Base-by-base conservation (phyloP, 23 tunicate species). In the Trididemnum nubilum region DNA sequence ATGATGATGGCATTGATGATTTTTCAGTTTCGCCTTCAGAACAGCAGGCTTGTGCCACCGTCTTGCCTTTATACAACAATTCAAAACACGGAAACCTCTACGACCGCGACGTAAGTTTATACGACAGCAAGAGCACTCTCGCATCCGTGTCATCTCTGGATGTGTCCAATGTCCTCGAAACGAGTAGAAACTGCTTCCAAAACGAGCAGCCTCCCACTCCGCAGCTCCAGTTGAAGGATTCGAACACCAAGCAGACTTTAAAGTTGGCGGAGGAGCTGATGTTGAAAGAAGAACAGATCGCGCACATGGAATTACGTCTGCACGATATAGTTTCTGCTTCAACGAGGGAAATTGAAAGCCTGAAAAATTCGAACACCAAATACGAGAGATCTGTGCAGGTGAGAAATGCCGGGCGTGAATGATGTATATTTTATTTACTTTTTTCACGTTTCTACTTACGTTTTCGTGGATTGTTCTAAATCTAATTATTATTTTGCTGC, bases 141-240 rank as follows among this genome's bases (percentile, higher is more conserved):
- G 88, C 88, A 3, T 93, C 98, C 0, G 51, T 88, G 0, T 93
- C 98, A 39, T 93, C 98, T 12, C 78, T 93, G 19, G 98, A 93
- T 58, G 89, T 82, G 44, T 78, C 93, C 26, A 36, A 61, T 2
- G 36, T 58, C 65, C 27, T 35, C 25, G 78, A 82, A 4, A n/a
- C 81, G 2, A 52, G 29, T 67, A 77, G 54, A 28, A 52, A 21
- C 67, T n/a, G n/a, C n/a, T 4, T 29, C 4, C 66, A 34, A 3
- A 57, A 77, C 22, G 67, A 77, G 3, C 2, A 9, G 7, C 39
- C 67, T 28, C 33, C 79, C 12, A n/a, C 61, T 4, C 60, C 61
- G 28, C 74, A 67, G 22, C 38, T 33, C 22, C 74, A 38, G 3
- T 21, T 7, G 38, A 32, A 31, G 38, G 74, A 67, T 32, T 3